phyloP scores from a whole-genome alignment of 2,888 invertebrate species.

The Drepanosiphum platanoidis region DNA sequence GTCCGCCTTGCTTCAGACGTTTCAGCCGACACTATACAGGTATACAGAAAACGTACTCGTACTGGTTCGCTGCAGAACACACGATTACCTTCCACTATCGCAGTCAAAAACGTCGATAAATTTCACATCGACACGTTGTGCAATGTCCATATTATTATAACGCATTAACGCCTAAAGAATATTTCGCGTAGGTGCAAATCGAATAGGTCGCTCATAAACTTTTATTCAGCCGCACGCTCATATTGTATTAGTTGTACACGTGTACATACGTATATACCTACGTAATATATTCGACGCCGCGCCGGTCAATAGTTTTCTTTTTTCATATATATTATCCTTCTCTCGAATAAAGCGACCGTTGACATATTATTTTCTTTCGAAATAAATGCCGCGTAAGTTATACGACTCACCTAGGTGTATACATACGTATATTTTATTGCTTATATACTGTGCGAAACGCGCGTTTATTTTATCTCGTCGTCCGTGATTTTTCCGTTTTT shows the following conservation, averaged over 20 bases:
- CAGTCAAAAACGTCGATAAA: constrained; percentile 11
- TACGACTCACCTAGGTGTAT: background rate
- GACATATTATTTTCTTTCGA: background rate
- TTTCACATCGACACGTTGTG: background rate
- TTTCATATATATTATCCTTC: too few relatives aligned
- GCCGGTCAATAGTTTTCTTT: background rate
- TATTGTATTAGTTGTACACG: background rate
- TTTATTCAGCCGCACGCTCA: background rate
- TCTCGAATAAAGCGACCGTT: background rate
- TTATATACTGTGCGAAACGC: background rate
- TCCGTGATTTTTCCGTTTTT: background rate
- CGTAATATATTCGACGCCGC: constrained; percentile 2
- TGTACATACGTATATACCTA: background rate
- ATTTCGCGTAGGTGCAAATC: background rate
- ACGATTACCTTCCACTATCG: too few relatives aligned
- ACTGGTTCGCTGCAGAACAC: too few relatives aligned
- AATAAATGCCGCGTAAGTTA: background rate
- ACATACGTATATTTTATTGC: background rate
- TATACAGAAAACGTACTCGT: too few relatives aligned
- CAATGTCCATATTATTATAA: background rate
- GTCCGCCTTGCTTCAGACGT: too few relatives aligned
- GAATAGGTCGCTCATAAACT: background rate
- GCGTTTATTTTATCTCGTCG: background rate
- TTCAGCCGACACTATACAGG: too few relatives aligned
- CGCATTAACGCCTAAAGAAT: background rate